phyloP scores from a whole-genome alignment of 2,113 vertebrate species.

The Phrynocephalus versicolor region DNA sequence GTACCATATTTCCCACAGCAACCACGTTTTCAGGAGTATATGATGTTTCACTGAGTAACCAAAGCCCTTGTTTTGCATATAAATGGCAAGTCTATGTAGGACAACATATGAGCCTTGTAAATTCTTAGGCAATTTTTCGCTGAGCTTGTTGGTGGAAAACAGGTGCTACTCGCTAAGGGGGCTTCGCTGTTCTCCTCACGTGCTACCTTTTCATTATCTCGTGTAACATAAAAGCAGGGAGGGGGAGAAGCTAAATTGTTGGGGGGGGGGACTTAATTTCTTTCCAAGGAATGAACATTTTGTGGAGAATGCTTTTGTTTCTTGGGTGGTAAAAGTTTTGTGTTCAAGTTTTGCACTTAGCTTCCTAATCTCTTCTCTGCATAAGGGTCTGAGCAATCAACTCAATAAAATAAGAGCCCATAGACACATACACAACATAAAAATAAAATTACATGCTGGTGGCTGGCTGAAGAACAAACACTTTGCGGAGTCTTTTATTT shows the following conservation, averaged over 20 bases:
- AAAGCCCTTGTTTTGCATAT: slow-evolving; percentile 30
- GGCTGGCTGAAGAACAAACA: background rate
- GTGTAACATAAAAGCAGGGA: background rate
- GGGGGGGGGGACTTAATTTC: background rate
- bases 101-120: slow-evolving; percentile 42
- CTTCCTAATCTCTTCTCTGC: background rate
- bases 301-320: background rate
- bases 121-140: slow-evolving; percentile 52
- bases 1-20: background rate
- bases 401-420: background rate
- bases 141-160: slow-evolving; percentile 33
- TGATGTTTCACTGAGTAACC: background rate
- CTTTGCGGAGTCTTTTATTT: background rate
- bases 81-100: slow-evolving; percentile 25
- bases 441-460: accelerated
- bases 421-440: background rate
- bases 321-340: background rate
- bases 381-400: background rate
- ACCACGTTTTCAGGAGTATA: background rate
- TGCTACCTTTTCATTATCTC: slow-evolving; percentile 2
- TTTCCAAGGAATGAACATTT: background rate
- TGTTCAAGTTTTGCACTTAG: background rate
- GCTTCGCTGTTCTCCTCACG: background rate
- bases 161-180: slow-evolving; percentile 50
- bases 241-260: background rate